These are phyloP conservation scores for Gallinago undulata DNA, from an alignment of 2,113 vertebrate genomes.

Conservation along the genomic window DNA sequence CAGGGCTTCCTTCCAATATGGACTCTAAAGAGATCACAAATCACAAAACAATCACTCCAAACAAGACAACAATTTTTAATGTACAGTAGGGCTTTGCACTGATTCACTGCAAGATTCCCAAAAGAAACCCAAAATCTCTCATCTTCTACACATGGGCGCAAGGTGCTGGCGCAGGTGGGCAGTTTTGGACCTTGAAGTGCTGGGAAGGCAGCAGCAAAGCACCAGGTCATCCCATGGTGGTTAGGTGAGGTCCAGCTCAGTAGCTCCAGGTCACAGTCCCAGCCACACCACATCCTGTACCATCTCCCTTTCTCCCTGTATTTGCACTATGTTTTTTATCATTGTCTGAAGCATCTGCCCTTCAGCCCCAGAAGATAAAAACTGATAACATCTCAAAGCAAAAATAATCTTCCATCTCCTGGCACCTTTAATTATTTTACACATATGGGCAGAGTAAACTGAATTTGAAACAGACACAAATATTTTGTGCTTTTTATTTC, in stretches of 20 bases:
- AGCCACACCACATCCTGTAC: not conserved
- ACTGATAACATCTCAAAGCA: not conserved
- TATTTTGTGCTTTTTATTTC: not conserved
- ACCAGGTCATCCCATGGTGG: not conserved
- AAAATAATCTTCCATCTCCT: not conserved
- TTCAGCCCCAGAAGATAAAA: not conserved
- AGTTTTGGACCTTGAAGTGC: not conserved
- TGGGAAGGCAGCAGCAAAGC: not conserved
- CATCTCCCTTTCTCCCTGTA: rapidly evolving
- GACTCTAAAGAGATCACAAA: conserved; percentile 79
- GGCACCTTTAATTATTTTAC: not conserved
- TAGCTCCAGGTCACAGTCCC: not conserved
- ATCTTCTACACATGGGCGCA: not conserved
- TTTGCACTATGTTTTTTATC: not conserved
- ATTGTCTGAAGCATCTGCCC: not conserved
- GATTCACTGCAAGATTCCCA: not conserved
- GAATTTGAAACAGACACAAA: not conserved
- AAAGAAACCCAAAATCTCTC: not conserved
- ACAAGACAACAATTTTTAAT: not conserved
- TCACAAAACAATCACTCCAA: not conserved
- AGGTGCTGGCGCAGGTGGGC: not conserved
- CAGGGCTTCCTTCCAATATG: conserved; percentile 97
- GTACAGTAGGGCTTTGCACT: not conserved
- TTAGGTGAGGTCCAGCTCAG: not conserved
- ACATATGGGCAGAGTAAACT: not conserved